Conservation (phyloP, 2,797 vertebrate species). For the Silurus aristotelis region DNA sequence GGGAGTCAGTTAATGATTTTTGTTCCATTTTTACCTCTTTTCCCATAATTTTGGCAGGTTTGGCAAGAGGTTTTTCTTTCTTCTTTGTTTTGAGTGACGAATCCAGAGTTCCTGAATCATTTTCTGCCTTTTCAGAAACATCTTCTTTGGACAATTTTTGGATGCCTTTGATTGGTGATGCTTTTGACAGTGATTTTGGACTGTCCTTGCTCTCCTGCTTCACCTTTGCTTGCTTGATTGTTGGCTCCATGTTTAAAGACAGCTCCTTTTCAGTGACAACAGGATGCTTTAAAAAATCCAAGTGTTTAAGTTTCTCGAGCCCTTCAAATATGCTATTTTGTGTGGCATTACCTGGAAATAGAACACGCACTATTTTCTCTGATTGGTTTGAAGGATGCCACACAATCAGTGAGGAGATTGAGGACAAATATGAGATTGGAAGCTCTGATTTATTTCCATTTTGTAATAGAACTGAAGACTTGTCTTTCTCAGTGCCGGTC, state of each 20-base stretch:
- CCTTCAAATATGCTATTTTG: constrained; percentile 93
- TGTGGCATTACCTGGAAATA: constrained; percentile 95
- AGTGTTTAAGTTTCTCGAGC: constrained; percentile 75
- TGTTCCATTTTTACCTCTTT: constrained; percentile 80
- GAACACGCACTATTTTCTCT: constrained; percentile 93
- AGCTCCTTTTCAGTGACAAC: too few species aligned
- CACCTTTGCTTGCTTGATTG: too few species aligned
- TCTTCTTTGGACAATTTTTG: too few species aligned
- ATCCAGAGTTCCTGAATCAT: constrained; percentile 70
- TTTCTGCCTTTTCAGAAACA: too few species aligned
- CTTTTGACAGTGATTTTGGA: too few species aligned
- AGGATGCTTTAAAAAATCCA: too few species aligned
- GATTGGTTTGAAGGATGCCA: constrained; percentile 95
- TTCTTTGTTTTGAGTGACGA: constrained; percentile 82
- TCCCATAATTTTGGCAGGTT: constrained; percentile 81
- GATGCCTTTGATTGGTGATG: too few species aligned
- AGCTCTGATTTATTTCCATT: constrained; percentile 91
- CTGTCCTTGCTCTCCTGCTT: too few species aligned
- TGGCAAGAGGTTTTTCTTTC: constrained; percentile 84
- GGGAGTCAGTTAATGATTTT: constrained; percentile 72
- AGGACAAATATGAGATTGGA: constrained; percentile 88
- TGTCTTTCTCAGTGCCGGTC: constrained; percentile 89
- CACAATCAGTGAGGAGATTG: constrained; percentile 92
- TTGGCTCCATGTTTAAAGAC: too few species aligned
- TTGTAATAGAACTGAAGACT: constrained; percentile 82